Evolutionary conservation across 2,113 vertebrate genomes (phyloP).

Genomic region (Lanius ludovicianus): DNA sequence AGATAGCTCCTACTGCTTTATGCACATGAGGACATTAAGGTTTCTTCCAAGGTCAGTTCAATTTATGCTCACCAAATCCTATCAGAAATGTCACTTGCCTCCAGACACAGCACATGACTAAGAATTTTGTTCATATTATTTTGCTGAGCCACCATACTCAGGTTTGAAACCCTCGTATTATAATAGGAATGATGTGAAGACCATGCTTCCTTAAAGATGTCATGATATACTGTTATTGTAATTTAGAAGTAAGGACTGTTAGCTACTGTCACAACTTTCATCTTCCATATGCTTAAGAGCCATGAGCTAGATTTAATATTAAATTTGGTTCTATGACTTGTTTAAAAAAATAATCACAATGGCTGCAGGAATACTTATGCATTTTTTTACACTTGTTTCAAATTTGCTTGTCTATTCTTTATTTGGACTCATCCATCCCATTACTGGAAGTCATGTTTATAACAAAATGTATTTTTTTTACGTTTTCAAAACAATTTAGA

Average conservation of each 20-base stretch:
- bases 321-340: background rate
- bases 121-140: slow-evolving; percentile 12
- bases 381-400: background rate
- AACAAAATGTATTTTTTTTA: background rate
- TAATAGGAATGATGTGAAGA: background rate
- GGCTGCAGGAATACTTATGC: background rate
- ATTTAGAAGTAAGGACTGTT: background rate
- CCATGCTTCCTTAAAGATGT: background rate
- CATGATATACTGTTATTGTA: background rate
- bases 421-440: background rate
- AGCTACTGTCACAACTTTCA: background rate
- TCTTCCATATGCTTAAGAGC: background rate
- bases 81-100: slow-evolving; percentile 14
- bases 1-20: slow-evolving; percentile 49
- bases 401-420: background rate
- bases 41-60: slow-evolving; percentile 63
- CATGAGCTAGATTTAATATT: background rate
- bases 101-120: background rate
- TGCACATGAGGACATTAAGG: slow-evolving; percentile 41
- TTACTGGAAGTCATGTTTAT: background rate
- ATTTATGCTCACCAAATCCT: slow-evolving; percentile 39
- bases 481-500: background rate
- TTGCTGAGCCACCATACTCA: background rate
- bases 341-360: background rate
- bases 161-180: background rate